These are phyloP conservation scores for Corythornis cristatus DNA, from an alignment of 2,113 vertebrate genomes.

Conservation along the genomic window DNA sequence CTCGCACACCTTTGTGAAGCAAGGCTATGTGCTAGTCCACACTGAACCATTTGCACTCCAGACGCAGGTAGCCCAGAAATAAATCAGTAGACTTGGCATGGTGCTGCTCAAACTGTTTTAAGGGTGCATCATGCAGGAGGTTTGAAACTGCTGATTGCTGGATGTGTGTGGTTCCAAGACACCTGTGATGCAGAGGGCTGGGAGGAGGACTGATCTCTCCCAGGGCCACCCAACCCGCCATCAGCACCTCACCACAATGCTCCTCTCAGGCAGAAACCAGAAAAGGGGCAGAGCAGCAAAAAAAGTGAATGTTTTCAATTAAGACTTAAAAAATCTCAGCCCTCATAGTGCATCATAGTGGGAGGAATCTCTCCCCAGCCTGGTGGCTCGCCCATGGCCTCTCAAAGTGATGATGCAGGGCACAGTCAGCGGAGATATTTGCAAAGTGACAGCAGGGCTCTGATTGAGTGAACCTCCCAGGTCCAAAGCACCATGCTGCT, in stretches of 20 bases:
- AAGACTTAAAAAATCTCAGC: conserved; percentile 29
- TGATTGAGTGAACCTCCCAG: conserved; percentile 67
- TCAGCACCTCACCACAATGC: background rate
- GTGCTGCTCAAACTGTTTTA: background rate
- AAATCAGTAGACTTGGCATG: accelerated
- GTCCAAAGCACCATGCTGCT: background rate
- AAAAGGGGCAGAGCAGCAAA: background rate
- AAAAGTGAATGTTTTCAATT: conserved; percentile 51
- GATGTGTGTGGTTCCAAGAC: background rate
- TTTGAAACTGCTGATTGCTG: background rate
- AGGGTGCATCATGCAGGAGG: background rate
- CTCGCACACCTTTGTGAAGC: accelerated
- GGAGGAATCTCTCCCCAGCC: conserved; percentile 2
- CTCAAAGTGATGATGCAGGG: conserved; percentile 31
- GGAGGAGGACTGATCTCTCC: background rate
- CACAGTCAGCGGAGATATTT: conserved; percentile 30
- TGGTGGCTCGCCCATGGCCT: background rate
- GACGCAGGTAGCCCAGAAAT: background rate
- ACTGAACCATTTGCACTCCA: accelerated
- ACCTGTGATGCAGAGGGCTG: background rate
- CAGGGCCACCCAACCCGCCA: background rate
- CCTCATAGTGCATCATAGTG: background rate
- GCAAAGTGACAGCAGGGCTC: conserved; percentile 47
- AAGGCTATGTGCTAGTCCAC: background rate
- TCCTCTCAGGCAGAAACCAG: background rate